A percentile compares a stretch with the other conserved stretches of the same genome.
Evolutionary conservation across 2,797 vertebrate species (phyloP).

Genomic region (Enteromius afrohamiltoni): DNA sequence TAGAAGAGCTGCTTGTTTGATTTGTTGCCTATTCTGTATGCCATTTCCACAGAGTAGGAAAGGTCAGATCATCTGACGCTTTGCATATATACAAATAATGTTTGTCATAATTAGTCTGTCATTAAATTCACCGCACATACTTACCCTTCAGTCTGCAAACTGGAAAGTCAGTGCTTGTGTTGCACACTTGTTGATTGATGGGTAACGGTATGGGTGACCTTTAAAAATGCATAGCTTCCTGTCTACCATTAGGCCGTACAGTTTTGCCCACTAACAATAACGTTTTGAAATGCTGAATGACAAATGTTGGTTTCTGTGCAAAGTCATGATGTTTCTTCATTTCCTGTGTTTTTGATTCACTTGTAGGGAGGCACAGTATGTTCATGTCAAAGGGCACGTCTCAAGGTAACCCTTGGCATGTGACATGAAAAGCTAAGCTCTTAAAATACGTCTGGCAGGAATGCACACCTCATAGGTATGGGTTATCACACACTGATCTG

Average conservation of each 20-base stretch:
- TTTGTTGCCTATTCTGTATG: constrained; percentile 5
- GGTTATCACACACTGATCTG: background rate
- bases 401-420: background rate
- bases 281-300: background rate
- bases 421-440: background rate
- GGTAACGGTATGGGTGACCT: constrained; percentile 16
- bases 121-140: constrained; percentile 12
- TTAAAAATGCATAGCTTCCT: constrained; percentile 8
- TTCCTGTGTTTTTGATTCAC: background rate
- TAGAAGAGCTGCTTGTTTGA: constrained; percentile 9
- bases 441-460: background rate
- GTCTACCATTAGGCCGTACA: background rate
- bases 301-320: background rate
- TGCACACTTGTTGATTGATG: constrained; percentile 22
- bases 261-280: background rate
- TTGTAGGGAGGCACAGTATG: background rate
- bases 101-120: background rate
- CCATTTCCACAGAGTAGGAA: constrained; percentile 20
- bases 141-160: background rate
- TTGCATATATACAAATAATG: constrained; percentile 27
- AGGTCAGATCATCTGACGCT: constrained; percentile 10
- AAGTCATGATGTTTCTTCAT: background rate
- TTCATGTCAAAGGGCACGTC: background rate
- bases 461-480: background rate
- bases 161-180: background rate